Percentiles rank a stretch among this genome's conserved stretches.
Conservation (phyloP, 2,113 vertebrate species). For the Toxostoma redivivum region DNA sequence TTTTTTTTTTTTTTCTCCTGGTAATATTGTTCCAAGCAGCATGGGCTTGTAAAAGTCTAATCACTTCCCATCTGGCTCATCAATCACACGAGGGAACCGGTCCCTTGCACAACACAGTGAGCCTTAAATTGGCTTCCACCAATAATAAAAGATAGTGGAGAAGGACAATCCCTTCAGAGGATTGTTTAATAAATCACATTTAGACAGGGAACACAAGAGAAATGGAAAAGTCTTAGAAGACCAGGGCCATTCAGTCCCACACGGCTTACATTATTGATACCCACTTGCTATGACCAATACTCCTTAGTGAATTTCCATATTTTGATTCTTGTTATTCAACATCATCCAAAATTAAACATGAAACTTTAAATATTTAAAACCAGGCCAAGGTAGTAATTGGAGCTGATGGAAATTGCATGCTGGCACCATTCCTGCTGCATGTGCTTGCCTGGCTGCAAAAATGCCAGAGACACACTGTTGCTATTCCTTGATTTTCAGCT, state of each 20-base stretch:
- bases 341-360: neutral
- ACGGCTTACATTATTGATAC: neutral
- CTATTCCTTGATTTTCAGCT: neutral
- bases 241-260: neutral
- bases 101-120: neutral
- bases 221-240: slow-evolving; percentile 13
- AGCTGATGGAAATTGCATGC: neutral
- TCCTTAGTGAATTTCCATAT: neutral
- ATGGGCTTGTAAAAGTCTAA: slow-evolving; percentile 40
- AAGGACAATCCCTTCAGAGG: neutral
- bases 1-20: neutral
- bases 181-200: slow-evolving; percentile 48
- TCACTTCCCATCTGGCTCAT: slow-evolving; percentile 58
- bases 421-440: neutral
- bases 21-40: slow-evolving; percentile 46
- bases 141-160: slow-evolving; percentile 15
- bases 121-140: slow-evolving; percentile 11
- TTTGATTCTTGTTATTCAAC: slow-evolving; percentile 1
- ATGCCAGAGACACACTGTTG: neutral
- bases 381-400: neutral
- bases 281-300: neutral
- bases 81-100: neutral
- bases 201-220: neutral
- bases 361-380: neutral
- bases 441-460: neutral